Base-by-base conservation (phyloP, 1,140 invertebrate species). In the Drosophila bifasciata region DNA sequence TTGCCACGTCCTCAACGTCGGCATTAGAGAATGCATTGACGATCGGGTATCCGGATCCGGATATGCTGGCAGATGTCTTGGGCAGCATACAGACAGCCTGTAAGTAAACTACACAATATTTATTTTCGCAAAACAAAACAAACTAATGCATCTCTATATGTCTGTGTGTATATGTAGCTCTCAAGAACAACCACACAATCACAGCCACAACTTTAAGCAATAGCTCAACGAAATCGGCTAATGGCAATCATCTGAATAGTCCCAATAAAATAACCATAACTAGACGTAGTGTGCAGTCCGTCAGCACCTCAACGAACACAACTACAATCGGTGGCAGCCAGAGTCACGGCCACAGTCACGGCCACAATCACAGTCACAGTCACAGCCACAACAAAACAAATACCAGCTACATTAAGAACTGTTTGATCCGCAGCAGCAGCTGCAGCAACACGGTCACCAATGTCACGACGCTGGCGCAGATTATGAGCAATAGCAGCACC, bases 41-140 rank as follows among this genome's bases (percentile, higher is more conserved):
- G 50, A 93, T 93, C 56, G 92, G 92, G 48, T 93, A 93, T 91
- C 92, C 92, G 73, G 93, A 93, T 90, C 92, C 93, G 8, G 93
- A 93, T 68, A 89, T 93, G 80, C 89, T 93, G 19, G 91, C 91
- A 75, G 91, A 92, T 85, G 88, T 92, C 55, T 75, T 92, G 60
- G 91, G 91, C 62, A 83, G 79, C 75, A 88, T 92, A 69, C 91
- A 92, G 80, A 91, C 91, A 78, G 89, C 91, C 61, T 92, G 91
- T 91, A 89, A 91, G 84, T 84, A 23, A 45, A 32, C 19, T 28
- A 39, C 13, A 13, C 9, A 21, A 19, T 13, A 19, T 13, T 21
- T 41, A 15, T 15, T n/a, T 21, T 11, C 23, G 50, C n/a, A n/a
- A n/a, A n/a, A 43, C 39, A 50, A 4, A 23, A 16, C 8, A 21